Evolutionary conservation across 2,797 vertebrate species (phyloP).

Genomic region (Diglossa cyanea): DNA sequence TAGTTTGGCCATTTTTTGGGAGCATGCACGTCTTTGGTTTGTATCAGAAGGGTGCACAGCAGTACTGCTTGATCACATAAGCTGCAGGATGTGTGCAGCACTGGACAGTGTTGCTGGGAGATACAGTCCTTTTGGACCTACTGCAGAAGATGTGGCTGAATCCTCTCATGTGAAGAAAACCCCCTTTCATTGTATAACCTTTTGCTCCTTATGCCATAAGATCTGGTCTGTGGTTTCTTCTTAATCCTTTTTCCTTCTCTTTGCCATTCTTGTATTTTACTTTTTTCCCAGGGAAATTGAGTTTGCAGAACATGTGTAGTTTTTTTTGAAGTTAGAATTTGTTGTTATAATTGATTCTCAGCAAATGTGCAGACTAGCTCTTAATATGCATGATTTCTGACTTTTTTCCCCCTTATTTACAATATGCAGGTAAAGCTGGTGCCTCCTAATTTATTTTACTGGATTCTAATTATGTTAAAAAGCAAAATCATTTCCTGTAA

Average conservation of each 20-base stretch:
- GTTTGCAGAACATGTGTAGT: neutral
- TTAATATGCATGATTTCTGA: neutral
- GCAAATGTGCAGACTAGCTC: neutral
- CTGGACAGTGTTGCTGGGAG: neutral
- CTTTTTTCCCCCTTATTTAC: neutral
- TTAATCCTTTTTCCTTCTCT: neutral
- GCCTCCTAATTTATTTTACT: neutral
- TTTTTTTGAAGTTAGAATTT: neutral
- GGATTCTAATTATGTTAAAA: neutral
- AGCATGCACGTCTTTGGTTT: neutral
- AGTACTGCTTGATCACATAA: neutral
- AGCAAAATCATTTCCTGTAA: neutral
- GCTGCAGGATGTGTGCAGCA: neutral
- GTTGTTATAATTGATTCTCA: neutral
- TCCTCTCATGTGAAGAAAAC: fast-evolving
- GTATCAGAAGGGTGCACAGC: neutral
- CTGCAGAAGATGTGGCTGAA: neutral
- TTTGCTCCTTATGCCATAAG: neutral
- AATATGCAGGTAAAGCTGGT: neutral
- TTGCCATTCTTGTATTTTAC: neutral
- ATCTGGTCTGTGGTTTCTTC: neutral
- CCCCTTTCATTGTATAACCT: neutral
- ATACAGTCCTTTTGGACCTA: neutral
- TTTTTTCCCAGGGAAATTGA: neutral
- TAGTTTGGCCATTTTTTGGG: neutral